A percentile compares a stretch with the other conserved stretches of the same genome.
These are phyloP conservation scores for Apamea monoglypha DNA, from an alignment of 2,888 invertebrate species.

Conservation along the genomic window DNA sequence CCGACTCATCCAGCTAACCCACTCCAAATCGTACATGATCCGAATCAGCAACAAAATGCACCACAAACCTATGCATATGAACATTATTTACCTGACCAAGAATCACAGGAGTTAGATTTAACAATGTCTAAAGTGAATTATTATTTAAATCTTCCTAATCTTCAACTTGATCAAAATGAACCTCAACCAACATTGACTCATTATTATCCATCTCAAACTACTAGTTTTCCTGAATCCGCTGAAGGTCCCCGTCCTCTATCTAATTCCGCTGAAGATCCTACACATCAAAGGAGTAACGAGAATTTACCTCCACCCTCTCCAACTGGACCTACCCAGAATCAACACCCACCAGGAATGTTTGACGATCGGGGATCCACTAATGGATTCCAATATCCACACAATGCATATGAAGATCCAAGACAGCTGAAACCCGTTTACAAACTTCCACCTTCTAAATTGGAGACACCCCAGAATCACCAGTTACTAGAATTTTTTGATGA, in stretches of 20 bases:
- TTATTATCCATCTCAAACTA: background rate
- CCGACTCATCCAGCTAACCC: background rate
- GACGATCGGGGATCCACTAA: background rate
- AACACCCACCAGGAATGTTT: background rate
- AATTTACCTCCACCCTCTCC: background rate
- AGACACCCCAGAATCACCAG: background rate
- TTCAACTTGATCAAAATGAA: background rate
- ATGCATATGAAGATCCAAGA: constrained; percentile 17
- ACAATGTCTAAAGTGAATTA: constrained; percentile 14
- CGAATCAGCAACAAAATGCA: background rate
- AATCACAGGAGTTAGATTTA: constrained; percentile 4
- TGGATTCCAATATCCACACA: constrained; percentile 7
- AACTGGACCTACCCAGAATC: background rate
- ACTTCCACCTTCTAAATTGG: background rate
- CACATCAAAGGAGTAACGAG: background rate
- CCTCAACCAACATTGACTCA: background rate
- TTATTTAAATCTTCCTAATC: constrained; percentile 21
- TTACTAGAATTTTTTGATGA: constrained; percentile 13
- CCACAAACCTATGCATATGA: background rate
- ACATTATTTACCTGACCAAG: constrained; percentile 3
- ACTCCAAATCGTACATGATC: background rate
- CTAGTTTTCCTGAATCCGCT: background rate
- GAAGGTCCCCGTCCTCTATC: background rate
- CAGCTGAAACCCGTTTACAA: background rate
- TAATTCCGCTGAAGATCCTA: background rate